phyloP scores from a whole-genome alignment of 1,140 invertebrate species.

The Drosophila guanche region DNA sequence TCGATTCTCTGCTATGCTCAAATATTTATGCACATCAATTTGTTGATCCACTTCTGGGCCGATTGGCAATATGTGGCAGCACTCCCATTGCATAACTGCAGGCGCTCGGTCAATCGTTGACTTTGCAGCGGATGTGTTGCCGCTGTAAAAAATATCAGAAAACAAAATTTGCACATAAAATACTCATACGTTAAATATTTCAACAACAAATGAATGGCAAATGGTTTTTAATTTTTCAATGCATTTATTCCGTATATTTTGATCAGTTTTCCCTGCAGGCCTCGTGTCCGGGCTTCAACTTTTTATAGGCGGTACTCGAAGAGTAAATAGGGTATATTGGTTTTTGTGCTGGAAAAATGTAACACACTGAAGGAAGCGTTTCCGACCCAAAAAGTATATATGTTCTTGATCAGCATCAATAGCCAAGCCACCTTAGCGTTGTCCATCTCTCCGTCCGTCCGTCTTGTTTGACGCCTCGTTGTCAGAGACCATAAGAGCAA shows the following conservation, averaged over 20 bases:
- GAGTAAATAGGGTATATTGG: too few relatives aligned
- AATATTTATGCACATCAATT: slow-evolving; percentile 65
- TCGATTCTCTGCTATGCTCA: slow-evolving; percentile 47
- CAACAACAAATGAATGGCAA: slow-evolving; percentile 40
- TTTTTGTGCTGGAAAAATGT: too few relatives aligned
- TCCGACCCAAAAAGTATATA: too few relatives aligned
- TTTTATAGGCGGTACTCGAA: too few relatives aligned
- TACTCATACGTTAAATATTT: slow-evolving; percentile 16
- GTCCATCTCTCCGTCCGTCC: too few relatives aligned
- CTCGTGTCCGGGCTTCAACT: too few relatives aligned
- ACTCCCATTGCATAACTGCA: slow-evolving; percentile 53
- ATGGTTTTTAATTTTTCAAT: slow-evolving; percentile 48
- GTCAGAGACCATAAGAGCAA: too few relatives aligned
- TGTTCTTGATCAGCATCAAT: too few relatives aligned
- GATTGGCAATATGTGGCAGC: slow-evolving; percentile 31
- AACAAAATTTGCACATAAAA: slow-evolving; percentile 4
- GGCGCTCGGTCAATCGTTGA: slow-evolving; percentile 12
- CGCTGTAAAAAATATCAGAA: slow-evolving; percentile 31
- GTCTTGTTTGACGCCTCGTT: too few relatives aligned
- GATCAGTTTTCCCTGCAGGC: neutral
- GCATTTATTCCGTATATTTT: slow-evolving; percentile 40
- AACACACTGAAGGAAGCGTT: too few relatives aligned
- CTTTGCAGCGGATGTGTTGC: slow-evolving; percentile 22
- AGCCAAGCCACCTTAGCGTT: too few relatives aligned
- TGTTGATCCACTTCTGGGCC: slow-evolving; percentile 55